Evolutionary conservation across 2,888 invertebrate genomes (phyloP).

Genomic region (Ochropleura leucogaster): DNA sequence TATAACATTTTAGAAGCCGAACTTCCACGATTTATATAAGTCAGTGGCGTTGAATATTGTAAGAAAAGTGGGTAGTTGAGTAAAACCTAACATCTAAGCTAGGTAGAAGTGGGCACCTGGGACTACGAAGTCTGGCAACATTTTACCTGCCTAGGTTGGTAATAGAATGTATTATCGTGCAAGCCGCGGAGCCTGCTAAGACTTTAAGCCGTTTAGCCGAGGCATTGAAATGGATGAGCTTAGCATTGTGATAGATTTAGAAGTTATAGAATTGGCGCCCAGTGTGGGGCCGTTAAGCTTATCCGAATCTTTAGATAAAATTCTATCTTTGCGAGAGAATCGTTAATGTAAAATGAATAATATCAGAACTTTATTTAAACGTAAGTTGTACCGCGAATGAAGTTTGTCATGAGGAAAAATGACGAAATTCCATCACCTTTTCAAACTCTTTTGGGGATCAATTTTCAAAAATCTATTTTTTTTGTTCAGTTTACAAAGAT

Average conservation of each 20-base stretch:
- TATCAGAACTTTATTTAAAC: not conserved
- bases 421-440: not conserved
- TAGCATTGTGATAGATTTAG: constrained; percentile 51
- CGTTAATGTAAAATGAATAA: not conserved
- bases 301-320: constrained; percentile 19
- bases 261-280: constrained; percentile 66
- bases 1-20: constrained; percentile 40
- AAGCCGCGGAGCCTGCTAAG: constrained; percentile 56
- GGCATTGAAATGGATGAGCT: constrained; percentile 68
- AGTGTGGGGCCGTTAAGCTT: constrained; percentile 45
- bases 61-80: constrained; percentile 43
- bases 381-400: not conserved
- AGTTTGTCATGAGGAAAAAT: not conserved
- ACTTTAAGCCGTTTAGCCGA: constrained; percentile 70
- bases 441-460: not conserved
- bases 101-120: constrained; percentile 47
- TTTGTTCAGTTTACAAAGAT: not conserved
- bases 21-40: constrained; percentile 54
- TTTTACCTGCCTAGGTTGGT: constrained; percentile 56
- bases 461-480: not conserved
- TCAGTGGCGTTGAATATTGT: constrained; percentile 52
- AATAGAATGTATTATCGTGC: constrained; percentile 67
- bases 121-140: constrained; percentile 36
- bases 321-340: not conserved
- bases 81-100: constrained; percentile 43